Percentiles rank a stretch among this genome's conserved stretches.
These are phyloP conservation scores for Epinephelus awoara DNA, from an alignment of 2,797 vertebrate genomes.

Conservation along the genomic window DNA sequence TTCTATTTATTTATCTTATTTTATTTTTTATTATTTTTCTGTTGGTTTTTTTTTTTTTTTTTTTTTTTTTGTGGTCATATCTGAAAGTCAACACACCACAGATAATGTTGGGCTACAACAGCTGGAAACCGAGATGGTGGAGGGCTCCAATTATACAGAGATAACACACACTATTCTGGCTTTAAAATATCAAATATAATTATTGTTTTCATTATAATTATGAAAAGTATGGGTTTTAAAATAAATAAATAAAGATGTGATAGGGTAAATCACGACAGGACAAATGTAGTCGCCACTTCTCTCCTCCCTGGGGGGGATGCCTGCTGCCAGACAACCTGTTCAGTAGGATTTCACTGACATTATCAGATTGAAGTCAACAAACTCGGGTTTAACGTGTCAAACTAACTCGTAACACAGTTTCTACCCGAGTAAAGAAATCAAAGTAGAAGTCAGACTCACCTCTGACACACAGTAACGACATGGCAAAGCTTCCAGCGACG, in stretches of 20 bases:
- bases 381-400: not conserved
- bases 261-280: conserved; percentile 20
- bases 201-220: rapidly evolving
- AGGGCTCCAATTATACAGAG: not conserved
- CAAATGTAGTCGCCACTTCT: not conserved
- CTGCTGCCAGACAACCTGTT: conserved; percentile 7
- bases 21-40: too few relatives aligned
- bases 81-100: not conserved
- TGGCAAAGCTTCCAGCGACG: conserved; percentile 73
- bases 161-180: not conserved
- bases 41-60: not conserved
- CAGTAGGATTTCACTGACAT: not conserved
- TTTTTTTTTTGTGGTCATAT: not conserved
- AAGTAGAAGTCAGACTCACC: conserved; percentile 67
- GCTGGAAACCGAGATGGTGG: conserved; percentile 2
- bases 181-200: not conserved
- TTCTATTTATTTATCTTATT: too few relatives aligned
- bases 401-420: rapidly evolving
- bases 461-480: conserved; percentile 88
- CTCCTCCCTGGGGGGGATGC: not conserved
- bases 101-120: conserved; percentile 18
- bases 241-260: not conserved
- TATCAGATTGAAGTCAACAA: conserved; percentile 6
- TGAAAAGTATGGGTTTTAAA: rapidly evolving
- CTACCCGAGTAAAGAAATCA: not conserved